These are phyloP conservation scores for Lateolabrax maculatus DNA, from an alignment of 2,797 vertebrate species.

Conservation along the genomic window DNA sequence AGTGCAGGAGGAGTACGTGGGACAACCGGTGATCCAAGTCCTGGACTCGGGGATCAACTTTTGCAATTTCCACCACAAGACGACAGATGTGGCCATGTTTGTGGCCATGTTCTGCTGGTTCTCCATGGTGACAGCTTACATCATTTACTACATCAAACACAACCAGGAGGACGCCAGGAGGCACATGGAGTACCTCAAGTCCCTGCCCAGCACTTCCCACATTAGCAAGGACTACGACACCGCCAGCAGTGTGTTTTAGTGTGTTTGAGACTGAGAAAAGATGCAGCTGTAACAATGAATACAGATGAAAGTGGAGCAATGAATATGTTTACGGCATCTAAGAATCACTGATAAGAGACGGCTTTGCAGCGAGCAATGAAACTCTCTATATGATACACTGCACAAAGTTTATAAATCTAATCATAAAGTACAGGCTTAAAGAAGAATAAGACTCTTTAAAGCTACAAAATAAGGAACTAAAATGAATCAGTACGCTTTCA, in stretches of 20 bases:
- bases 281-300: slow-evolving; percentile 19
- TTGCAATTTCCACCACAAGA: slow-evolving; percentile 94
- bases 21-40: slow-evolving; percentile 90
- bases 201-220: slow-evolving; percentile 88
- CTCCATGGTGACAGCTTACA: slow-evolving; percentile 95
- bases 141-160: slow-evolving; percentile 93
- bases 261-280: background rate
- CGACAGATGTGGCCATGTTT: slow-evolving; percentile 94
- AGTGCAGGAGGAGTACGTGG: slow-evolving; percentile 85
- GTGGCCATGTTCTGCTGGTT: slow-evolving; percentile 99
- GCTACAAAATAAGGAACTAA: background rate
- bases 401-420: slow-evolving; percentile 1
- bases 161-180: slow-evolving; percentile 94
- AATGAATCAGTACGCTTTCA: background rate
- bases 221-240: slow-evolving; percentile 84
- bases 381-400: background rate
- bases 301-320: slow-evolving; percentile 30
- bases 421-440: background rate
- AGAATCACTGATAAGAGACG: slow-evolving; percentile 6
- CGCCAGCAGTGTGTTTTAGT: slow-evolving; percentile 84
- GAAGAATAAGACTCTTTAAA: background rate
- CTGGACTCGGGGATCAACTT: slow-evolving; percentile 93
- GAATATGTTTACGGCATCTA: slow-evolving; percentile 5
- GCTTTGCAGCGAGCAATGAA: slow-evolving; percentile 2
- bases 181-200: slow-evolving; percentile 96